Evolutionary conservation across 2,797 vertebrate species (phyloP).

Genomic region (Valencia hispanica): DNA sequence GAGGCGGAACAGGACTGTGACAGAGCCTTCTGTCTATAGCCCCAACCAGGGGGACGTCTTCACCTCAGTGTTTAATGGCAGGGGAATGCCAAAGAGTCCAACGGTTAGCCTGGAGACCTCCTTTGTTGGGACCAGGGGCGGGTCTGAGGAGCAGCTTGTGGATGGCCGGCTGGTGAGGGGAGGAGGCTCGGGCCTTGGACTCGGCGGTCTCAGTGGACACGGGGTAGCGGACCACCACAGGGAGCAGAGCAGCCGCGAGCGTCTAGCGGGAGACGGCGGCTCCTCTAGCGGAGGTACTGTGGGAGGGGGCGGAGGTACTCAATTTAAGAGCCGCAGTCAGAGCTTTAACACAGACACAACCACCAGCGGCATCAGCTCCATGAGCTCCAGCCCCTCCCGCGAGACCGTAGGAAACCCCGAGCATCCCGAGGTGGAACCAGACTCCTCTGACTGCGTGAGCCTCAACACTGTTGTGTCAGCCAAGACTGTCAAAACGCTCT

Average conservation of each 20-base stretch:
- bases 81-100: constrained; percentile 88
- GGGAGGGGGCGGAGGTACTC: constrained; percentile 82
- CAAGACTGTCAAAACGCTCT: constrained; percentile 90
- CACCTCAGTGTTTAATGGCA: constrained; percentile 81
- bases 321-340: constrained; percentile 98
- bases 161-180: constrained; percentile 86
- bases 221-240: constrained; percentile 80
- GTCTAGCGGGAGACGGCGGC: constrained; percentile 86
- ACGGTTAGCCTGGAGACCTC: constrained; percentile 93
- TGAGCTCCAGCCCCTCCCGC: constrained; percentile 98
- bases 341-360: constrained; percentile 99
- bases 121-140: constrained; percentile 89
- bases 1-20: constrained; percentile 91
- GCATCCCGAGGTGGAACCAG: constrained; percentile 79
- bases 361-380: constrained; percentile 98
- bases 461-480: constrained; percentile 97
- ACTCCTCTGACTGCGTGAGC: constrained; percentile 96
- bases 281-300: constrained; percentile 79
- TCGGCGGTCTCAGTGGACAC: constrained; percentile 75
- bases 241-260: constrained; percentile 92
- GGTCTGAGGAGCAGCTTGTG: constrained; percentile 87
- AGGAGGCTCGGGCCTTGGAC: constrained; percentile 74
- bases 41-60: constrained; percentile 89
- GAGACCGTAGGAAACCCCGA: constrained; percentile 92
- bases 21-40: constrained; percentile 88